These are phyloP conservation scores for Pundamilia nyererei DNA, from an alignment of 2,113 vertebrate genomes.

Conservation along the genomic window DNA sequence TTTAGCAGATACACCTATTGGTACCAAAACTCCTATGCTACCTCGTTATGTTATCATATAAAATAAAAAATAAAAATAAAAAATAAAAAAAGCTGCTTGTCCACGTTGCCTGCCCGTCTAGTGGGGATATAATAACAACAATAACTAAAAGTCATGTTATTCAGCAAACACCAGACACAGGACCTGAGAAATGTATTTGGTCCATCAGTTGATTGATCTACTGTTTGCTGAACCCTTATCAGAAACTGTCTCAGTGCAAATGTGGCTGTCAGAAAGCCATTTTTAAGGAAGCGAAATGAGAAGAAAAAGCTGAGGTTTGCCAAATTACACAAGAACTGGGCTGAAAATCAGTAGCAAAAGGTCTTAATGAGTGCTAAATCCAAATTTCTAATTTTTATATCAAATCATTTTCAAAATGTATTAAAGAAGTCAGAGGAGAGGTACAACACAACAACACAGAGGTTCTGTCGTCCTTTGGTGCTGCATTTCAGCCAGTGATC, in stretches of 20 bases:
- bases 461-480: background rate
- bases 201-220: background rate
- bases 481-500: background rate
- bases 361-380: background rate
- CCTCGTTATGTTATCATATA: background rate
- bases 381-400: background rate
- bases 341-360: background rate
- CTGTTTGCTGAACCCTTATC: background rate
- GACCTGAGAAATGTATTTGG: background rate
- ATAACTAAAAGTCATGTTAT: background rate
- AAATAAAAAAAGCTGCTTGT: background rate
- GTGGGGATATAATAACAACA: background rate
- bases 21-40: fast-evolving
- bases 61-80: background rate
- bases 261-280: background rate
- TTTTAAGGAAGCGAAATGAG: background rate
- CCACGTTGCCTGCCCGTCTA: fast-evolving
- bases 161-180: background rate
- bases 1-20: background rate
- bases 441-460: background rate
- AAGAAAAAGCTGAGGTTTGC: background rate
- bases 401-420: fast-evolving
- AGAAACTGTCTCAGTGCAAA: background rate
- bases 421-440: background rate
- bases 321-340: background rate